Percentiles rank a stretch among this genome's conserved stretches.
These are phyloP conservation scores for Pelosia muscerda DNA, from an alignment of 2,888 invertebrate genomes.

Conservation along the genomic window DNA sequence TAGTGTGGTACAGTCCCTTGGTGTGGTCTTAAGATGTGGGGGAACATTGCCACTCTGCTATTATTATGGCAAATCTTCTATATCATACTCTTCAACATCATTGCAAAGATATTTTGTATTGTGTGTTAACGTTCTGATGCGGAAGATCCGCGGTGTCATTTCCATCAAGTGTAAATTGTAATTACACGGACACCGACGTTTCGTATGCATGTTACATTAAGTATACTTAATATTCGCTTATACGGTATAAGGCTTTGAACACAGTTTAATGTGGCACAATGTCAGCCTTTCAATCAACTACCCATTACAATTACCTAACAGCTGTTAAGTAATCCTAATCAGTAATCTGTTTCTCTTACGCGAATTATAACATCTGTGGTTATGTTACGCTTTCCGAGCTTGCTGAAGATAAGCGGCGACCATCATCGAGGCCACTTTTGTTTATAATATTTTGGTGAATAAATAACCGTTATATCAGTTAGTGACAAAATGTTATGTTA, in stretches of 20 bases:
- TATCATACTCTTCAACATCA: no score
- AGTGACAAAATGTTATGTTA: slow-evolving; percentile 47
- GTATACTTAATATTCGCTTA: no score
- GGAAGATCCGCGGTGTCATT: no score
- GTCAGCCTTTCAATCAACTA: not conserved
- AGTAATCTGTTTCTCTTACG: not conserved
- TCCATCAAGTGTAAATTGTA: not conserved
- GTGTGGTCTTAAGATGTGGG: not conserved
- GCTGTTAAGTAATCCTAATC: not conserved
- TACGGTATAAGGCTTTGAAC: no score
- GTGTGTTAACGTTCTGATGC: no score
- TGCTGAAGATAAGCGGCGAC: not conserved
- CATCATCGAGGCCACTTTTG: not conserved
- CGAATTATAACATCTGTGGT: slow-evolving; percentile 1
- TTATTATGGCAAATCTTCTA: no score
- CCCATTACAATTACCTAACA: not conserved
- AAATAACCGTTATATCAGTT: not conserved
- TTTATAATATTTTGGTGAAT: not conserved
- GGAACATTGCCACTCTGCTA: not conserved
- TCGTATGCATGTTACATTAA: no score
- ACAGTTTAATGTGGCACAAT: no score
- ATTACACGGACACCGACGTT: no score
- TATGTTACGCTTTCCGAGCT: not conserved
- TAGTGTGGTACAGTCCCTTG: no score
- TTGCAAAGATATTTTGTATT: no score